Conservation (phyloP, 2,888 invertebrate genomes). For the Mythimna impura region DNA sequence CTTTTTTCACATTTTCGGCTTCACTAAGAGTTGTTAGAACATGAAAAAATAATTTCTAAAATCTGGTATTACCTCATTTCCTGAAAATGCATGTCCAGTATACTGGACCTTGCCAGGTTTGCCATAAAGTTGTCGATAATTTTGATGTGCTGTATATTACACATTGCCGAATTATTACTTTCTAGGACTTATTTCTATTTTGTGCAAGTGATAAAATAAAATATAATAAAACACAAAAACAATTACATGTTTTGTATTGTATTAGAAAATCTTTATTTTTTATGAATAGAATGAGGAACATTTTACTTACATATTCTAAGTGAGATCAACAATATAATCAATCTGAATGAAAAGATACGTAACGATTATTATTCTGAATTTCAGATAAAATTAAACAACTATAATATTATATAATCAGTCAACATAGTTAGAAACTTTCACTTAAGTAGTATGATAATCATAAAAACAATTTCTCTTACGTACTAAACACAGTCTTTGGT, state of each 20-base stretch:
- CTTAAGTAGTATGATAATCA: too few species aligned
- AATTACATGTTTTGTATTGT: constrained; percentile 20
- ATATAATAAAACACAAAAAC: not conserved
- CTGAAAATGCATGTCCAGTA: constrained; percentile 29
- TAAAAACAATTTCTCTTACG: too few species aligned
- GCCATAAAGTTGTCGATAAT: constrained; percentile 14
- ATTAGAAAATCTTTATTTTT: constrained; percentile 5
- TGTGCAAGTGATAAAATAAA: constrained; percentile 17
- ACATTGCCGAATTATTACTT: constrained; percentile 22
- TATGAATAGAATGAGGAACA: too few species aligned
- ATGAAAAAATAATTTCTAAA: constrained; percentile 18
- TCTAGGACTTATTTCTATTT: constrained; percentile 14
- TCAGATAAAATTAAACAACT: too few species aligned
- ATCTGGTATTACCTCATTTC: constrained; percentile 19
- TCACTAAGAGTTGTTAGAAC: constrained; percentile 17
- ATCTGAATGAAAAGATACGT: too few species aligned
- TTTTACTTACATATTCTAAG: too few species aligned
- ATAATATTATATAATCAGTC: too few species aligned
- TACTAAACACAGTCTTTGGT: too few species aligned
- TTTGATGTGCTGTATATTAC: constrained; percentile 1
- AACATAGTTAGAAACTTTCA: too few species aligned
- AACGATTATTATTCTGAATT: too few species aligned
- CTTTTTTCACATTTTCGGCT: constrained; percentile 8
- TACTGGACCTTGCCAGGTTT: constrained; percentile 22
- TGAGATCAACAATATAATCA: too few species aligned